These are phyloP conservation scores for Caenorhabditis wallacei DNA, from an alignment of 2,888 invertebrate species.

Conservation along the genomic window DNA sequence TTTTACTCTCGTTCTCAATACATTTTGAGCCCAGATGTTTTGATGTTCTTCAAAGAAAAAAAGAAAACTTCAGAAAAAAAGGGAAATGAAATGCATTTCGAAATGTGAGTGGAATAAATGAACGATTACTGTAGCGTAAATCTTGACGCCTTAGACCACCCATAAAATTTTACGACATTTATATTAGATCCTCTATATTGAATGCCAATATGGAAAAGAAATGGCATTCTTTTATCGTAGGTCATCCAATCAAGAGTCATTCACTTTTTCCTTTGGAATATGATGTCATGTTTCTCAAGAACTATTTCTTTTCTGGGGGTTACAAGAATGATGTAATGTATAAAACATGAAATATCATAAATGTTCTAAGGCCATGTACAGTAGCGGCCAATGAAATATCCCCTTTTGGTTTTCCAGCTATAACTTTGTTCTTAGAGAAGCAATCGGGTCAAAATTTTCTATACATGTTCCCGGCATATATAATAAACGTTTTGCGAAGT, in stretches of 20 bases:
- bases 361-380: background rate
- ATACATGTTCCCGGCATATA: no score
- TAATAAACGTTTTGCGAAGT: no score
- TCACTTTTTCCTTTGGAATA: background rate
- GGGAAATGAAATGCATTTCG: background rate
- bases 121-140: background rate
- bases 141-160: background rate
- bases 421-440: no score
- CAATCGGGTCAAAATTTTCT: no score
- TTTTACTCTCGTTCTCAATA: conserved; percentile 21
- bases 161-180: background rate
- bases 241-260: background rate
- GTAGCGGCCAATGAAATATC: no score
- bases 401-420: no score
- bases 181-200: background rate
- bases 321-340: conserved; percentile 7
- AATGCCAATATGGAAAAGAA: background rate
- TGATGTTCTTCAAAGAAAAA: conserved; percentile 24
- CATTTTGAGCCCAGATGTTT: conserved; percentile 40
- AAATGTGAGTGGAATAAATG: conserved; percentile 12
- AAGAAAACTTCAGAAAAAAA: conserved; percentile 17
- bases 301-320: background rate
- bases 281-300: background rate
- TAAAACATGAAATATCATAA: background rate
- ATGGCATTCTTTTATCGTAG: background rate